phyloP scores from a whole-genome alignment of 1,140 invertebrate species.

The Teleogryllus occipitalis region DNA sequence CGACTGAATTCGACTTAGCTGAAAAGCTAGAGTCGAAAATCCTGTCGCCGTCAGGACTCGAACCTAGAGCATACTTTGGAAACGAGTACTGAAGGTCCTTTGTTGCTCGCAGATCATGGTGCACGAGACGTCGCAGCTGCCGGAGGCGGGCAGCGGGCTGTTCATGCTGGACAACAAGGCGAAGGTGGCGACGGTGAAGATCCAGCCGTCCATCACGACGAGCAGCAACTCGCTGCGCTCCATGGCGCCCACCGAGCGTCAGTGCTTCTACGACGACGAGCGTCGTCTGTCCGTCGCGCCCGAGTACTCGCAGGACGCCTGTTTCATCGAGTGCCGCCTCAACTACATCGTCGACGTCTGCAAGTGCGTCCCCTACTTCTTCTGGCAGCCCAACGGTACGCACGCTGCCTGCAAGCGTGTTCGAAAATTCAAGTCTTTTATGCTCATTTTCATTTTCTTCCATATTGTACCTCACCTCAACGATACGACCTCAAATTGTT shows the following conservation, averaged over 20 bases:
- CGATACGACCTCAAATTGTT: too few species aligned
- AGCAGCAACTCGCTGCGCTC: constrained; percentile 23
- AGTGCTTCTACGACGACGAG: constrained; percentile 27
- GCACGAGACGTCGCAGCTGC: constrained; percentile 27
- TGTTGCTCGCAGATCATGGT: constrained; percentile 28
- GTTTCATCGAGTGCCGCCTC: constrained; percentile 26
- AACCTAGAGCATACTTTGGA: too few species aligned
- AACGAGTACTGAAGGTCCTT: too few species aligned
- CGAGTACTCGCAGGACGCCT: constrained; percentile 26
- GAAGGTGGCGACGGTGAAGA: constrained; percentile 20
- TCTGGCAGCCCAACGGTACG: background rate
- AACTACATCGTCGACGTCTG: constrained; percentile 22
- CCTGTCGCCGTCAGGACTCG: too few species aligned
- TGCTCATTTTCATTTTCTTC: too few species aligned
- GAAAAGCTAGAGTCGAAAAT: too few species aligned
- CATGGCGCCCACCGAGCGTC: constrained; percentile 15
- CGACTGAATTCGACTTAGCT: too few species aligned
- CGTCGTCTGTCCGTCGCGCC: constrained; percentile 24
- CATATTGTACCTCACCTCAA: too few species aligned
- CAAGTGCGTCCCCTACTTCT: constrained; percentile 21
- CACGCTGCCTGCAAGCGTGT: too few species aligned
- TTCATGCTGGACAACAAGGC: constrained; percentile 17
- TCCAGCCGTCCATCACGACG: constrained; percentile 24
- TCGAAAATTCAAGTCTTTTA: too few species aligned
- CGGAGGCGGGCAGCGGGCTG: constrained; percentile 25